These are phyloP conservation scores for Zygothrica quintamaculata DNA, from an alignment of 2,888 invertebrate genomes.

Conservation along the genomic window DNA sequence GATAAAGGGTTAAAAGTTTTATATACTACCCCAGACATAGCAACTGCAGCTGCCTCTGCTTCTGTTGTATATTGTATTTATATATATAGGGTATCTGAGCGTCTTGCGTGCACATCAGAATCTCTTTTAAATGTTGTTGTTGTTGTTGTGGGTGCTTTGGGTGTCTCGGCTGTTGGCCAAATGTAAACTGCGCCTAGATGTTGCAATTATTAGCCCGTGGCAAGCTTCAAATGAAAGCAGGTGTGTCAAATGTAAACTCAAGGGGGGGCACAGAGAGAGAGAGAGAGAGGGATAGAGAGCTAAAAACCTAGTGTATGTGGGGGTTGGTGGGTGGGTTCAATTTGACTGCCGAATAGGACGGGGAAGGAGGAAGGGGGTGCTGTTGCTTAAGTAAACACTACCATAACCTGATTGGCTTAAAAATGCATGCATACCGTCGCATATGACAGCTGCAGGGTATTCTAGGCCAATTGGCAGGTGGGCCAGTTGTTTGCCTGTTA, in stretches of 20 bases:
- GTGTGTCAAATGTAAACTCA: constrained; percentile 78
- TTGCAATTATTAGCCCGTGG: constrained; percentile 72
- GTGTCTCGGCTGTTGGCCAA: constrained; percentile 64
- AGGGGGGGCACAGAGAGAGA: too few species aligned
- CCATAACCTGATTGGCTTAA: constrained; percentile 67
- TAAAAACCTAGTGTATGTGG: constrained; percentile 9
- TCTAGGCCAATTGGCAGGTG: neutral
- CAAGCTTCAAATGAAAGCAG: constrained; percentile 77
- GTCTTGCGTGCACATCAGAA: neutral
- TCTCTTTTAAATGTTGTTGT: constrained; percentile 20
- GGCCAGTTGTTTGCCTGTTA: constrained; percentile 21
- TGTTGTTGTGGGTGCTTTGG: constrained; percentile 37
- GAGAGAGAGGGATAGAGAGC: too few species aligned
- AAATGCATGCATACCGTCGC: constrained; percentile 62
- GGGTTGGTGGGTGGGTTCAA: neutral
- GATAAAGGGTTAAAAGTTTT: too few species aligned
- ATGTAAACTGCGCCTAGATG: constrained; percentile 55
- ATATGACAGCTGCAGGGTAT: constrained; percentile 50
- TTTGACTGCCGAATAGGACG: too few species aligned
- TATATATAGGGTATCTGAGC: too few species aligned
- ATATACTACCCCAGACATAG: too few species aligned
- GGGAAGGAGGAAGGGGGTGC: constrained; percentile 10
- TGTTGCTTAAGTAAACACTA: constrained; percentile 62
- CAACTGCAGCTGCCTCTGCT: too few species aligned
- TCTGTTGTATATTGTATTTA: too few species aligned